Conservation (phyloP, 1,140 invertebrate genomes). For the Zelostemma sp. region DNA sequence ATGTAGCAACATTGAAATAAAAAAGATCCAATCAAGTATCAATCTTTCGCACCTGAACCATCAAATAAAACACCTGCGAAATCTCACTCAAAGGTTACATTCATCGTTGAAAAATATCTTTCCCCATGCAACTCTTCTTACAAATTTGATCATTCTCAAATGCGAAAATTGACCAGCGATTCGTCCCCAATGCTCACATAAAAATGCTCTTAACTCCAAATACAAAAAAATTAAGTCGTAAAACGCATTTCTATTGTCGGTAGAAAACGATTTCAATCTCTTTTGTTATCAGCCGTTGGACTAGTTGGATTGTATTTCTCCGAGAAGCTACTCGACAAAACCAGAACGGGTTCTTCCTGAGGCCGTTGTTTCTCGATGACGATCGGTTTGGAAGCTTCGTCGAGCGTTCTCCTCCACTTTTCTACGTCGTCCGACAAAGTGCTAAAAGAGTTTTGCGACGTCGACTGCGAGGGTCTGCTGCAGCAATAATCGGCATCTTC, state of each 20-base stretch:
- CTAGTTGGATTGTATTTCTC: conserved; percentile 51
- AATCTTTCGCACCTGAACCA: too few species aligned
- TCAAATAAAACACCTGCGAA: too few species aligned
- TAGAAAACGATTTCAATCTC: conserved; percentile 12
- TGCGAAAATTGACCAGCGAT: neutral
- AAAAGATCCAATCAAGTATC: too few species aligned
- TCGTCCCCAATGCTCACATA: too few species aligned
- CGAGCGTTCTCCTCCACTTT: conserved; percentile 55
- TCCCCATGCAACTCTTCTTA: neutral
- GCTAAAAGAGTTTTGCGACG: conserved; percentile 62
- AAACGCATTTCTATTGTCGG: too few species aligned
- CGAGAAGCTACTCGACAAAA: conserved; percentile 63
- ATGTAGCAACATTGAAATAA: too few species aligned
- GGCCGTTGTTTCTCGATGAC: conserved; percentile 22
- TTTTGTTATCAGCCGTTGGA: conserved; percentile 49
- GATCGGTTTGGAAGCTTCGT: conserved; percentile 24
- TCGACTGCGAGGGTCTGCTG: conserved; percentile 30
- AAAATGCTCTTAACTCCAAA: neutral
- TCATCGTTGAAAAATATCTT: neutral
- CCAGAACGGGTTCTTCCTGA: conserved; percentile 58
- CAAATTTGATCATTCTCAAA: neutral
- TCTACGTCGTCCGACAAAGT: conserved; percentile 66
- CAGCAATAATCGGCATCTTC: conserved; percentile 34
- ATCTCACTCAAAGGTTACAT: neutral
- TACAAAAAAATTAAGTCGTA: neutral